phyloP scores from a whole-genome alignment of 1,140 invertebrate genomes.

The Hirudo medicinalis region DNA sequence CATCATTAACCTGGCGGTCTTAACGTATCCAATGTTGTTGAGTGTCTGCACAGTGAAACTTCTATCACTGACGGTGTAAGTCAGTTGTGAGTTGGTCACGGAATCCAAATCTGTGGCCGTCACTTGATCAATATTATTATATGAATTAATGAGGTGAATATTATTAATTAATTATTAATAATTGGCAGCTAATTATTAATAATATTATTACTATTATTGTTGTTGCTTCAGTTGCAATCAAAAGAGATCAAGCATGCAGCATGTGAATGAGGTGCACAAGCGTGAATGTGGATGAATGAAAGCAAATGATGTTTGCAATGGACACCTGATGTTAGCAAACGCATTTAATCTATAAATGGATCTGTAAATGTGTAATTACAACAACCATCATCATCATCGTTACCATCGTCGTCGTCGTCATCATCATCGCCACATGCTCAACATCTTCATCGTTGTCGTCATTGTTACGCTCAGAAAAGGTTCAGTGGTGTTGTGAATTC shows the following conservation, averaged over 20 bases:
- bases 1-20: slow-evolving; percentile 58
- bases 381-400: background rate
- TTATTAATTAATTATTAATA: no score
- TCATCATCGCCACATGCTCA: background rate
- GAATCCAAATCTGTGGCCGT: slow-evolving; percentile 84
- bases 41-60: slow-evolving; percentile 62
- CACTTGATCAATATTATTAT: slow-evolving; percentile 43
- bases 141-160: no score
- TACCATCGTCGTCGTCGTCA: background rate
- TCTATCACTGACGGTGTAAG: slow-evolving; percentile 78
- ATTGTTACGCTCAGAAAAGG: no score
- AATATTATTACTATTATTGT: no score
- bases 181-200: no score
- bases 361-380: background rate
- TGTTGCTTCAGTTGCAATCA: no score
- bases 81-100: slow-evolving; percentile 80
- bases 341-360: background rate
- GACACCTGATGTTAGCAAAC: no score
- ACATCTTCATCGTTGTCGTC: slow-evolving; percentile 1
- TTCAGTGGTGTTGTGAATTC: background rate
- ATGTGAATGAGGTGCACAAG: no score
- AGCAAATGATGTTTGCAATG: no score
- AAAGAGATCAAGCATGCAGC: no score
- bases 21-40: slow-evolving; percentile 75
- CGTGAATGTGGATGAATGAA: no score